Base-by-base conservation (phyloP, 2,797 vertebrate genomes). In the Typhlichthys eigenmanni region DNA sequence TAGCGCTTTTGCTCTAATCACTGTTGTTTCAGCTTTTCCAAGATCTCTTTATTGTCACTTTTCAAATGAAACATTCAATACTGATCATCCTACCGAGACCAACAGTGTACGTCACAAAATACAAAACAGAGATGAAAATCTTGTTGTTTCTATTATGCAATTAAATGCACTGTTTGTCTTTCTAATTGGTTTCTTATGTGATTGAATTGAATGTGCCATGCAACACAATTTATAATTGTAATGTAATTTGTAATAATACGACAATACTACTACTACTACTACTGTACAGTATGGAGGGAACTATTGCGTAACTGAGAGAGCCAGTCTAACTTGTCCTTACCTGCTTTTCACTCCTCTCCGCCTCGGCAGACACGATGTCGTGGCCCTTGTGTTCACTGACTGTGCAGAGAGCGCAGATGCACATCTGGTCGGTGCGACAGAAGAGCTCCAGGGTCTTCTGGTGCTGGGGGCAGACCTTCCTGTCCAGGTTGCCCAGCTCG, bases 401-500 rank as follows among this genome's bases (percentile, higher is more conserved):
- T 1, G 91, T 87, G 64, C 94, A 94, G 68, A 91, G 59, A 4
- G 88, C 82, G 47, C 93, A 94, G 78, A 95, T 88, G 38, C 91
- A 92, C 86, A 92, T 90, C 82, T 93, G 91, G 55, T 94, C 94
- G 0, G 87, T 92, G 32, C 90, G 85, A 66, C 93, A 94, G 86
- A 93, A 94, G 2, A 93, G 87, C 82, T 91, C 91, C 85, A 90
- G 76, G 13, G 90, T 89, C 74, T 91, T 91, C 75, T 88, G 89
- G 75, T 94, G 93, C 83, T 93, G 91, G 0, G 75, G 85, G 80
- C 94, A 94, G 76, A 93, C 74, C 79, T 88, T 91, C 80, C 87
- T 76, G 84, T 94, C 88, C 73, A 94, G 79, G 62, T 94, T 93
- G 19, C 86, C 85, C 55, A 92, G 68, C n/a, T 91, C 92, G 0